Evolutionary conservation across 2,797 vertebrate genomes (phyloP).

Genomic region (Mormyrus proboscirostris): DNA sequence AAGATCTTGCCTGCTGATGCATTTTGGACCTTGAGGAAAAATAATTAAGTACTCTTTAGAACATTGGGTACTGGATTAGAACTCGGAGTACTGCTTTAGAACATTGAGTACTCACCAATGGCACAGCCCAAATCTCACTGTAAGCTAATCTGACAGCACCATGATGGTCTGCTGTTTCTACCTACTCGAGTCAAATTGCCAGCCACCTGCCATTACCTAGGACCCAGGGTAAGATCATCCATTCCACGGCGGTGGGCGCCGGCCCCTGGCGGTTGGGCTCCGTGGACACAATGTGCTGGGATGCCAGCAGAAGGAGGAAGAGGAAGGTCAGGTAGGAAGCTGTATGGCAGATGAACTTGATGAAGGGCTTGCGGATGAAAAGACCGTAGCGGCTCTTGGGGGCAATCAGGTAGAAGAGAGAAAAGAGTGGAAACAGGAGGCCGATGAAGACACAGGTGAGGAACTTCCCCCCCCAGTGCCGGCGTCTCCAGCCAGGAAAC

Average conservation of each 20-base stretch:
- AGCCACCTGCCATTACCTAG: conserved; percentile 59
- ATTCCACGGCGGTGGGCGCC: conserved; percentile 86
- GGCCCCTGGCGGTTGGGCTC: conserved; percentile 78
- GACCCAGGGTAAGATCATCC: conserved; percentile 94
- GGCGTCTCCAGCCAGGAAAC: conserved; percentile 93
- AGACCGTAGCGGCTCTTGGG: conserved; percentile 91
- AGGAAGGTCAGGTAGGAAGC: conserved; percentile 98
- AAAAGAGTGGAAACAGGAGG: conserved; percentile 87
- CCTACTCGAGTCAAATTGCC: background rate
- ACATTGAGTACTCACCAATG: background rate
- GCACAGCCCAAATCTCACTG: background rate
- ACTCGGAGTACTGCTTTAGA: background rate
- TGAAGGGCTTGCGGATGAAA: conserved; percentile 98
- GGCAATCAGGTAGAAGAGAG: conserved; percentile 87
- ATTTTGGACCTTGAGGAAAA: background rate
- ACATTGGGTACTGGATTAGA: background rate
- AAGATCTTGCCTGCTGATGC: background rate
- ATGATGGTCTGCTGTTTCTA: background rate
- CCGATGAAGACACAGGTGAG: conserved; percentile 90
- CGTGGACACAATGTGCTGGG: conserved; percentile 85
- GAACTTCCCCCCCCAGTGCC: conserved; percentile 95
- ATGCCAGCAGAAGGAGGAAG: conserved; percentile 90
- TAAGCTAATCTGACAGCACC: background rate
- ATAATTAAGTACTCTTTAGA: background rate
- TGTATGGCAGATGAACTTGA: conserved; percentile 99